Conservation (phyloP, 2,888 invertebrate genomes). For the Willowsia nigromaculata region DNA sequence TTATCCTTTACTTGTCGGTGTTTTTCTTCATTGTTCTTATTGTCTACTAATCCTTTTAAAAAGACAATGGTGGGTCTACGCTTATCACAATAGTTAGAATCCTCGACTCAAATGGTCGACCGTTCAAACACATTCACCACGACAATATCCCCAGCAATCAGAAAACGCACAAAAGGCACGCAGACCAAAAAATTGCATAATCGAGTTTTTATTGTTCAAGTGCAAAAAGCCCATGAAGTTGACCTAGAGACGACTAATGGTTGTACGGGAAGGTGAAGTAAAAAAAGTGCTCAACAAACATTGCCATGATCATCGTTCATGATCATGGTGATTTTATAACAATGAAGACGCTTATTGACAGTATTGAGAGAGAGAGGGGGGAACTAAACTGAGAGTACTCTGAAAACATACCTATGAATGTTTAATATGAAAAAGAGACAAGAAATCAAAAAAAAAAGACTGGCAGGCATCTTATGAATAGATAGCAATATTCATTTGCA, state of each 20-base stretch:
- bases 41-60: too few species aligned
- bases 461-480: background rate
- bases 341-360: conserved; percentile 57
- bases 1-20: too few species aligned
- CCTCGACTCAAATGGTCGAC: too few species aligned
- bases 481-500: background rate
- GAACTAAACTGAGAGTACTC: background rate
- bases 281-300: conserved; percentile 36
- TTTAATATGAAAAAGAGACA: background rate
- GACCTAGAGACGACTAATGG: conserved; percentile 73
- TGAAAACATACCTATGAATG: background rate
- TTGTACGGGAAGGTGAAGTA: conserved; percentile 69
- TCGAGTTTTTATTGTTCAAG: conserved; percentile 71
- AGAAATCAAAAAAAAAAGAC: background rate
- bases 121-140: too few species aligned
- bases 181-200: conserved; percentile 68
- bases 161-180: background rate
- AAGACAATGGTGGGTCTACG: too few species aligned
- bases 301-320: conserved; percentile 19
- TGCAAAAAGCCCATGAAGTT: conserved; percentile 71
- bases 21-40: too few species aligned
- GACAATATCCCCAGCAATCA: background rate
- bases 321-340: conserved; percentile 57
- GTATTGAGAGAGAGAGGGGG: background rate
- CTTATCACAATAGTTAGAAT: too few species aligned